A percentile compares a stretch with the other conserved stretches of the same genome.
Evolutionary conservation across 2,797 vertebrate species (phyloP).

Genomic region (Hozukius guyotensis): DNA sequence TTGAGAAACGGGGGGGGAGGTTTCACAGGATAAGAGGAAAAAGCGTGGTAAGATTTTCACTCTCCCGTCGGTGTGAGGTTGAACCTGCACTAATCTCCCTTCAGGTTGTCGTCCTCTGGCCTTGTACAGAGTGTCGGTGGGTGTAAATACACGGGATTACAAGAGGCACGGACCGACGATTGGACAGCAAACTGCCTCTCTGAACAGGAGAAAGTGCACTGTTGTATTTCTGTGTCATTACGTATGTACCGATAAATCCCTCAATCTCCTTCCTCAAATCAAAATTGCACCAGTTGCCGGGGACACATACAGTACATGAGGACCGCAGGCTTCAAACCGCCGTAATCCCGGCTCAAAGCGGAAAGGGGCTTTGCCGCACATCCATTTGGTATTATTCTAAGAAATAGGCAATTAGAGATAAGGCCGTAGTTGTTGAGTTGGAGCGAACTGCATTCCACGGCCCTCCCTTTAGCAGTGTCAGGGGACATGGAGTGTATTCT

Average conservation of each 20-base stretch:
- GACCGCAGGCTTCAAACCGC: slow-evolving; percentile 53
- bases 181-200: slow-evolving; percentile 50
- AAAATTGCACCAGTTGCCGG: slow-evolving; percentile 68
- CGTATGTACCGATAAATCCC: slow-evolving; percentile 68
- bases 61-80: slow-evolving; percentile 3
- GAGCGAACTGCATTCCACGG: slow-evolving; percentile 40
- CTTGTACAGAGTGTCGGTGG: slow-evolving; percentile 26
- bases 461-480: slow-evolving; percentile 16
- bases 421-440: slow-evolving; percentile 52
- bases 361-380: slow-evolving; percentile 67
- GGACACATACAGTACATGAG: slow-evolving; percentile 48
- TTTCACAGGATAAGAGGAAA: not conserved
- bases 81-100: slow-evolving; percentile 59
- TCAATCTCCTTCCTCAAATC: slow-evolving; percentile 72
- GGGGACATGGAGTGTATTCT: slow-evolving; percentile 41
- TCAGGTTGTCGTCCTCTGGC: slow-evolving; percentile 47
- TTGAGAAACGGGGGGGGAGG: not conserved
- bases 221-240: slow-evolving; percentile 65
- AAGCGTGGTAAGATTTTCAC: not conserved
- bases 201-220: slow-evolving; percentile 21
- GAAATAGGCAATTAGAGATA: slow-evolving; percentile 83
- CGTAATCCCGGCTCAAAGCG: slow-evolving; percentile 71
- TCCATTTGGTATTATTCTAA: slow-evolving; percentile 79
- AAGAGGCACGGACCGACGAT: slow-evolving; percentile 30
- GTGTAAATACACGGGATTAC: slow-evolving; percentile 68